These are phyloP conservation scores for Zaprionus kolodkinae DNA, from an alignment of 1,140 invertebrate genomes.

Conservation along the genomic window DNA sequence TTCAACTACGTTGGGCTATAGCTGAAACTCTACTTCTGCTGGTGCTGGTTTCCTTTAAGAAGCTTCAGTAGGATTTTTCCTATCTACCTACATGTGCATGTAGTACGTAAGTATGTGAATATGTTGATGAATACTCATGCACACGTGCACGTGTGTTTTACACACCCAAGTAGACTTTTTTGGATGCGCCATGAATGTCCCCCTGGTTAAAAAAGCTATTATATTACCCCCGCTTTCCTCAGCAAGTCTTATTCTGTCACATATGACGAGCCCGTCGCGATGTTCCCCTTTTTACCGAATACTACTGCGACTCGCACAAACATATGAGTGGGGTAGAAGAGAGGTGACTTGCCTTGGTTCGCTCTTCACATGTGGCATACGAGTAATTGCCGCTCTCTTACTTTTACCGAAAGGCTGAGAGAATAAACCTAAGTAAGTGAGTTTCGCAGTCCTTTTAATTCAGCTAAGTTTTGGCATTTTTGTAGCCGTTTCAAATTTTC, in stretches of 20 bases:
- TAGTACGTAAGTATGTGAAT: background rate
- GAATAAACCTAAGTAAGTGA: background rate
- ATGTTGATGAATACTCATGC: background rate
- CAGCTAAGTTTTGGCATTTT: too few species aligned
- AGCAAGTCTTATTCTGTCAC: background rate
- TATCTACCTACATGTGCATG: background rate
- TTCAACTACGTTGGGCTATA: too few species aligned
- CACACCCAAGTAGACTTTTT: background rate
- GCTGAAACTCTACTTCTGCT: background rate
- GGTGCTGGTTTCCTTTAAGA: background rate
- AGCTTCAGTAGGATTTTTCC: background rate
- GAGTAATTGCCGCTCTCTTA: background rate
- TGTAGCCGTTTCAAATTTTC: too few species aligned
- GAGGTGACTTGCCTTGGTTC: background rate
- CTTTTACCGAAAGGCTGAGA: background rate
- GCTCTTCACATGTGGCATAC: background rate
- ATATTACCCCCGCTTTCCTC: background rate
- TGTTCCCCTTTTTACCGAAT: background rate
- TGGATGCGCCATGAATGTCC: background rate
- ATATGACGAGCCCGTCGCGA: background rate
- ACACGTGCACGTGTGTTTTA: background rate
- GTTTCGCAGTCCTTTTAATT: background rate
- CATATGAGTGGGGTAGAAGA: background rate
- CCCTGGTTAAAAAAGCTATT: background rate
- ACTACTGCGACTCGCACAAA: background rate